Percentiles rank a stretch among this genome's conserved stretches.
Evolutionary conservation across 2,113 vertebrate genomes (phyloP).

Genomic region (Panurus biarmicus): DNA sequence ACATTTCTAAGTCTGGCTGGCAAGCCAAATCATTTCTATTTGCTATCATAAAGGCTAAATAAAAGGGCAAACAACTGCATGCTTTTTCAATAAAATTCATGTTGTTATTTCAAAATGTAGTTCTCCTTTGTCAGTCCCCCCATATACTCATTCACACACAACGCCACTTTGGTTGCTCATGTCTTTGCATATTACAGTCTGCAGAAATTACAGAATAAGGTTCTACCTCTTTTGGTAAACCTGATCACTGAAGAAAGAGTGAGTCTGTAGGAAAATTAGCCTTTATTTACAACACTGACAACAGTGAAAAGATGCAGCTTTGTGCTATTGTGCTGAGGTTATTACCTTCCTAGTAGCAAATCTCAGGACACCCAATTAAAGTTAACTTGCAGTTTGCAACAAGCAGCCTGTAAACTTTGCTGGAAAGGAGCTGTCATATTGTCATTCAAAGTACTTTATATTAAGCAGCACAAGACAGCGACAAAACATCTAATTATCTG

Average conservation of each 20-base stretch:
- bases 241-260: not conserved
- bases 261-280: conserved; percentile 19
- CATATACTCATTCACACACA: not conserved
- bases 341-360: conserved; percentile 41
- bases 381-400: conserved; percentile 54
- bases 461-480: not conserved
- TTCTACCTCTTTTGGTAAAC: not conserved
- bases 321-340: conserved; percentile 14
- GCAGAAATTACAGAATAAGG: not conserved
- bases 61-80: conserved; percentile 32
- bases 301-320: conserved; percentile 9
- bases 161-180: not conserved
- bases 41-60: conserved; percentile 39
- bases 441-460: conserved; percentile 45
- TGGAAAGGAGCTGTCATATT: conserved; percentile 32
- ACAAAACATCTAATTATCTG: conserved; percentile 56
- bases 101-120: conserved; percentile 15
- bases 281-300: conserved; percentile 46
- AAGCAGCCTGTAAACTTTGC: conserved; percentile 57
- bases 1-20: not conserved
- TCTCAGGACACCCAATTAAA: conserved; percentile 69
- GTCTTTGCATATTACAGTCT: not conserved
- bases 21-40: conserved; percentile 19
- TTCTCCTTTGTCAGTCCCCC: not conserved
- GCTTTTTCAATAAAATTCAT: conserved; percentile 23